These are phyloP conservation scores for Sebastes jordani DNA, from an alignment of 2,797 vertebrate species.

Conservation along the genomic window DNA sequence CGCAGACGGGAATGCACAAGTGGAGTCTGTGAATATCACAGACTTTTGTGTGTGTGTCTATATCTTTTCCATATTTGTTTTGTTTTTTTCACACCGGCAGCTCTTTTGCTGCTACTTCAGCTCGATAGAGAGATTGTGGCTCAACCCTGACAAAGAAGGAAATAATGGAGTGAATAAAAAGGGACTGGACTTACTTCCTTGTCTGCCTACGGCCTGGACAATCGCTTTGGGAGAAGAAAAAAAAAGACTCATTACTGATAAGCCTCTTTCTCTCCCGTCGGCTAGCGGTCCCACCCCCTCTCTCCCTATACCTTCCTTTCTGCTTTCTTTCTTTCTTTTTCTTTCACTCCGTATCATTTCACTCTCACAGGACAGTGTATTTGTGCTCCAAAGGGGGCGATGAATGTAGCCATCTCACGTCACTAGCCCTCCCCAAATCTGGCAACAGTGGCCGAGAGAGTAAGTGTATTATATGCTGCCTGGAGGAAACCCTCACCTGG, in stretches of 20 bases:
- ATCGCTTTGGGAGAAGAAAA: constrained; percentile 31
- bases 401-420: constrained; percentile 59
- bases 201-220: constrained; percentile 37
- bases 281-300: constrained; percentile 53
- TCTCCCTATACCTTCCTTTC: constrained; percentile 27
- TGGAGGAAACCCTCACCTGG: constrained; percentile 17
- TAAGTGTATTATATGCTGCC: not conserved
- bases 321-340: constrained; percentile 35
- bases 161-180: constrained; percentile 19
- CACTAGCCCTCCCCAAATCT: constrained; percentile 12
- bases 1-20: constrained; percentile 81
- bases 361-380: constrained; percentile 55
- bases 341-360: constrained; percentile 66
- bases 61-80: constrained; percentile 57
- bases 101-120: not conserved
- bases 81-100: constrained; percentile 42
- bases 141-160: constrained; percentile 39
- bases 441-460: not conserved
- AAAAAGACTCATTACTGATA: constrained; percentile 72
- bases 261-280: constrained; percentile 64
- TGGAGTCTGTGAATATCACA: constrained; percentile 78
- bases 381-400: constrained; percentile 39
- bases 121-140: not conserved
- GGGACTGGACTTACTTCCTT: constrained; percentile 53
- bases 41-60: constrained; percentile 56